These are phyloP conservation scores for Amazona finschi DNA, from an alignment of 2,797 vertebrate species.

Conservation along the genomic window DNA sequence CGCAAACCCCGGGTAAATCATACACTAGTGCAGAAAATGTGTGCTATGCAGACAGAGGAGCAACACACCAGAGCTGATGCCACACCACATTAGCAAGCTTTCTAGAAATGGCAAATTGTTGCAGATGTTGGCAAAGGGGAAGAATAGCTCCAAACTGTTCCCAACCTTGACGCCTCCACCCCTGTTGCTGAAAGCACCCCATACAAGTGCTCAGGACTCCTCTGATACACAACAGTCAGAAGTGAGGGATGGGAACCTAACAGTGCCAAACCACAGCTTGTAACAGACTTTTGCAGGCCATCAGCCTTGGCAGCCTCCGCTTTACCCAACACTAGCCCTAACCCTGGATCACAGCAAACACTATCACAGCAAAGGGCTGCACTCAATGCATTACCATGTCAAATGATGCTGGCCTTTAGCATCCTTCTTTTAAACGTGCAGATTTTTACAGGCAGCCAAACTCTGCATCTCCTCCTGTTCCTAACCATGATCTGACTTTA, in stretches of 20 bases:
- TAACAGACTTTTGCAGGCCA: background rate
- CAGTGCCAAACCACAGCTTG: background rate
- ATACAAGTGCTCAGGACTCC: background rate
- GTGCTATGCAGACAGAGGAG: background rate
- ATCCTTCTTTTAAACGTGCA: background rate
- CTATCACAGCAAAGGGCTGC: background rate
- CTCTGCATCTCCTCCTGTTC: background rate
- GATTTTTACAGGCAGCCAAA: background rate
- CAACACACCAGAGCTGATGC: fast-evolving
- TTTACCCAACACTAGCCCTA: background rate
- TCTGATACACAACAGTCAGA: background rate
- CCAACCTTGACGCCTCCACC: background rate
- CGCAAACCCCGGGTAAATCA: background rate
- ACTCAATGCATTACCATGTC: background rate
- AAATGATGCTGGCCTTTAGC: background rate
- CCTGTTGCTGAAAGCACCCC: background rate
- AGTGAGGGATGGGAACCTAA: background rate
- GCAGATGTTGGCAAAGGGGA: background rate
- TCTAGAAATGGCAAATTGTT: background rate
- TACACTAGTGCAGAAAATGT: fast-evolving
- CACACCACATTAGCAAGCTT: background rate
- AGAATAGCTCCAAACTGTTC: background rate
- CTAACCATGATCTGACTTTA: background rate
- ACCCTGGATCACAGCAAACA: background rate
- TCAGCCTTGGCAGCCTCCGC: fast-evolving